Evolutionary conservation across 2,113 vertebrate species (phyloP), one percentile per base, ranked within the genome.

Genomic region (Oplegnathus fasciatus): DNA sequence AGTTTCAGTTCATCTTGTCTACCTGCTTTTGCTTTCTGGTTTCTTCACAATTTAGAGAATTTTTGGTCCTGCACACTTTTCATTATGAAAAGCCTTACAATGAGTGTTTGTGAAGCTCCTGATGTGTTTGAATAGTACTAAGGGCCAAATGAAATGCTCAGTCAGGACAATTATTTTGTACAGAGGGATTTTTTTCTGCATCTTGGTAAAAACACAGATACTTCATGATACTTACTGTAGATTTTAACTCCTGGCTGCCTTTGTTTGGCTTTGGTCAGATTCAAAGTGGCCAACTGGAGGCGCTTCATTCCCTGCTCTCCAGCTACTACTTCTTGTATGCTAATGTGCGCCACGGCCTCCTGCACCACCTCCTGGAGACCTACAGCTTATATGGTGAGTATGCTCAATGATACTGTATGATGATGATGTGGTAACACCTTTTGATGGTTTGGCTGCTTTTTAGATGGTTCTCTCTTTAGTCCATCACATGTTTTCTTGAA

Each of bases 301-400:
- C 75, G 2, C 82, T 98, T 30, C 84, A 65, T 5, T 92, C 89
- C 7, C 93, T 98, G 69, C 95, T 98, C 11, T 96, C 94, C 83
- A 96, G 72, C 87, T 95, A 95, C 83, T 93, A 94, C 9, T 97
- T 97, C 82, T 83, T 97, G 66, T 93, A 94, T 0, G 95, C 96
- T 34, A 95, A 96, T 13, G 93, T 97, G 10, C 92, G 92, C 4
- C 87, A 95, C 15, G 94, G 96, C 37, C 93, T 96, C 62, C 71
- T 97, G 34, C 92, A 95, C 17, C 93, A 89, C 57, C 94, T 98
- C 15, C 64, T 96, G 80, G 93, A 96, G 69, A 95, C 93, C 17
- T 96, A 96, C 67, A 88, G 68, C 42, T 85, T 89, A 3, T 96
- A 92, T 4, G 94, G 97, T 98, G 82, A 94, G 96, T 10, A 18